These are phyloP conservation scores for Girardinus metallicus DNA, from an alignment of 2,797 vertebrate species.

Conservation along the genomic window DNA sequence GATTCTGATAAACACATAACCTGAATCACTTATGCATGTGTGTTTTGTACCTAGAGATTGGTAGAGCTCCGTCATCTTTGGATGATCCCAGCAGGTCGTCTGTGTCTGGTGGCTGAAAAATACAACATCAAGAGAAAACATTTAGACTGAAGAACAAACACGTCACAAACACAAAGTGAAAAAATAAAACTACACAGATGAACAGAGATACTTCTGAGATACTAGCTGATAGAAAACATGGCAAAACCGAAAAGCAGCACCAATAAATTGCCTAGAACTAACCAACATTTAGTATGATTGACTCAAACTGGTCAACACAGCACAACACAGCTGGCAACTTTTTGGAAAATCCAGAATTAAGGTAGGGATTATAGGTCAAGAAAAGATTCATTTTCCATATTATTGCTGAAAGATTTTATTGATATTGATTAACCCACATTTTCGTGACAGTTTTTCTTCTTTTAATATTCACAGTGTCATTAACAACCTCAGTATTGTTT, in stretches of 20 bases:
- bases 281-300: not conserved
- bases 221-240: not conserved
- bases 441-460: not conserved
- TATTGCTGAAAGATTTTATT: not conserved
- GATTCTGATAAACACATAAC: not conserved
- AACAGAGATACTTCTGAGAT: not conserved
- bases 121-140: conserved; percentile 31
- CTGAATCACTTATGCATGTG: not conserved
- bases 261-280: not conserved
- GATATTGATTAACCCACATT: not conserved
- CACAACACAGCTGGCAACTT: not conserved
- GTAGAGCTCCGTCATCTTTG: conserved; percentile 98
- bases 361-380: not conserved
- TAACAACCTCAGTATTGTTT: not conserved
- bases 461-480: not conserved
- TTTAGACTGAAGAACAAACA: conserved; percentile 23
- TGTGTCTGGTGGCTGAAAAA: conserved; percentile 92
- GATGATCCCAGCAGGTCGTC: conserved; percentile 98
- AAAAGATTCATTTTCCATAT: not conserved
- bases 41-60: conserved; percentile 90
- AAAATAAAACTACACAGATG: conserved; percentile 2
- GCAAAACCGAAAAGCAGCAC: not conserved
- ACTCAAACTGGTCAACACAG: too few species aligned
- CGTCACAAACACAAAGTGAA: conserved; percentile 18
- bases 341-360: not conserved